Conservation (phyloP, 2,888 invertebrate genomes). For the Anodontia alba region DNA sequence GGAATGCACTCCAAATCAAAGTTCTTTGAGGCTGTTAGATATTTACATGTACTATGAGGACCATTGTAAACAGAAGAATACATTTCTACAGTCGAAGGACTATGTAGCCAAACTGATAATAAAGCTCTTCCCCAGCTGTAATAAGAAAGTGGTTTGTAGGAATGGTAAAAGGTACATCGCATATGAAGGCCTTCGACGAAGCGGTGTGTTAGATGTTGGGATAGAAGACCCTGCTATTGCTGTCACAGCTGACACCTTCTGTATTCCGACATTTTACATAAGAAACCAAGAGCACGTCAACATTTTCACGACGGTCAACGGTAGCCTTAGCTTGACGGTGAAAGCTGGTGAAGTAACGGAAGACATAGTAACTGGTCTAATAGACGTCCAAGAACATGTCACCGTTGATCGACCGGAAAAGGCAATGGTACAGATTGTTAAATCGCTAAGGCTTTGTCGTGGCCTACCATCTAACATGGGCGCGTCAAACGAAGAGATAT, state of each 20-base stretch:
- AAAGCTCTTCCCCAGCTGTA: neutral
- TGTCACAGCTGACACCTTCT: neutral
- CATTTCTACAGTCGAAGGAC: neutral
- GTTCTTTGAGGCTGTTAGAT: neutral
- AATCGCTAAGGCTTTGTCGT: neutral
- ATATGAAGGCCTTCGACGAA: neutral
- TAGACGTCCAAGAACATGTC: neutral
- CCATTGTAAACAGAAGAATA: neutral
- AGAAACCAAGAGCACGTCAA: neutral
- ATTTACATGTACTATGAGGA: neutral
- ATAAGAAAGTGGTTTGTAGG: neutral
- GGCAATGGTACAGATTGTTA: neutral
- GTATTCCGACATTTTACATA: neutral
- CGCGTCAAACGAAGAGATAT: neutral
- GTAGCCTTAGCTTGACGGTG: neutral
- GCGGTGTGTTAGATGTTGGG: neutral
- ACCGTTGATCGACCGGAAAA: neutral
- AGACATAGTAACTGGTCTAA: neutral
- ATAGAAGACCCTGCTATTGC: neutral
- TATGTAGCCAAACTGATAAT: neutral
- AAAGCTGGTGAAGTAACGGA: neutral
- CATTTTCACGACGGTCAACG: neutral
- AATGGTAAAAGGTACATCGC: neutral
- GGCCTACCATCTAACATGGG: neutral
- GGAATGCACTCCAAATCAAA: neutral